Evolutionary conservation across 2,797 vertebrate genomes (phyloP).

Genomic region (Rhynchotus rufescens): DNA sequence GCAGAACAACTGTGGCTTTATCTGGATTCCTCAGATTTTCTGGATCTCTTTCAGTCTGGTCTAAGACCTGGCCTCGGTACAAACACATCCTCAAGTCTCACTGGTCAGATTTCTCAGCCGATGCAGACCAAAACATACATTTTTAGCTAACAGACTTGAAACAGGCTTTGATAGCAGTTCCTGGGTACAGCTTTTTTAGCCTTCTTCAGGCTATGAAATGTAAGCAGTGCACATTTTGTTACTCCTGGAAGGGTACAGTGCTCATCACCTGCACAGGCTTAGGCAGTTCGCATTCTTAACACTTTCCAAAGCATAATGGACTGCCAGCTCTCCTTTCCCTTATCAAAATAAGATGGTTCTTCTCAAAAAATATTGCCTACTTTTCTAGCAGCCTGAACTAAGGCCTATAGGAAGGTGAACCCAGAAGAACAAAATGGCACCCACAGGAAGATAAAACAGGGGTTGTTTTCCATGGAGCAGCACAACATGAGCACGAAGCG

Average conservation of each 20-base stretch:
- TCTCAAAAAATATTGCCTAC: background rate
- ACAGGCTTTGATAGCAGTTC: background rate
- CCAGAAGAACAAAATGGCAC: background rate
- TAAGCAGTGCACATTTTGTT: background rate
- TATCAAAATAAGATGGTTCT: background rate
- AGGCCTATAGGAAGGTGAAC: background rate
- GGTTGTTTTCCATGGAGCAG: background rate
- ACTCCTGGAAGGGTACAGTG: background rate
- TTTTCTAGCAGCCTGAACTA: background rate
- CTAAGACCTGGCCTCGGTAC: slow-evolving; percentile 42
- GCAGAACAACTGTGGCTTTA: slow-evolving; percentile 61
- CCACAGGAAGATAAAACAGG: background rate
- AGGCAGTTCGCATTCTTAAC: background rate
- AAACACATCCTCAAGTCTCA: slow-evolving; percentile 30
- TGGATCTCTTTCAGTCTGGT: slow-evolving; percentile 25
- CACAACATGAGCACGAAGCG: background rate
- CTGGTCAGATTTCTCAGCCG: slow-evolving; percentile 17
- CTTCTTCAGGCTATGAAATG: background rate
- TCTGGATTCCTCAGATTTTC: slow-evolving; percentile 69
- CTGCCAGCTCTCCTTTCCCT: background rate
- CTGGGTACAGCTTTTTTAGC: background rate
- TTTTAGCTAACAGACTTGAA: background rate
- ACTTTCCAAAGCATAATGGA: background rate
- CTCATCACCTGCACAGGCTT: background rate
- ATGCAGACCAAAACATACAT: slow-evolving; percentile 26